phyloP scores from a whole-genome alignment of 2,113 vertebrate species.

The Catagonus wagneri region DNA sequence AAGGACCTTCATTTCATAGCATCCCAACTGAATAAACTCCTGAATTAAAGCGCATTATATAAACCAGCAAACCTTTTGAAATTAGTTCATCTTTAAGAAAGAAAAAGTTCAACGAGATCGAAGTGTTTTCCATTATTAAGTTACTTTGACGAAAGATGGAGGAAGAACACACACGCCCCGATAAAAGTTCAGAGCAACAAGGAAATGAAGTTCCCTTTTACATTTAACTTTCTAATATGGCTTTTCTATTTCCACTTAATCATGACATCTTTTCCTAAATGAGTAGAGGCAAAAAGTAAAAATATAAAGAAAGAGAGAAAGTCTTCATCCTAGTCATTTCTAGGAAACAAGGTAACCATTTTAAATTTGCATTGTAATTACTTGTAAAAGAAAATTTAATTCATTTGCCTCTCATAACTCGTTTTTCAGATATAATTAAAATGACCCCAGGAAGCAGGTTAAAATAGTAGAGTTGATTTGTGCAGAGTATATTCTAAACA shows the following conservation, averaged over 20 bases:
- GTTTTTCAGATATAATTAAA: constrained; percentile 88
- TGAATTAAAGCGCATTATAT: background rate
- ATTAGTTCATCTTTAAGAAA: constrained; percentile 59
- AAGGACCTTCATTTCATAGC: background rate
- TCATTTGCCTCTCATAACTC: constrained; percentile 81
- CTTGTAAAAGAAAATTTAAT: constrained; percentile 81
- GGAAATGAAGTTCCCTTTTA: constrained; percentile 73
- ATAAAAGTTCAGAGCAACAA: constrained; percentile 46
- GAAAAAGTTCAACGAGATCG: constrained; percentile 36
- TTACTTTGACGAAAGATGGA: constrained; percentile 48
- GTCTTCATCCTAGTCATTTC: constrained; percentile 74
- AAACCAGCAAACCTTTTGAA: constrained; percentile 1
- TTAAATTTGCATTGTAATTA: constrained; percentile 86
- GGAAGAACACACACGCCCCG: constrained; percentile 32
- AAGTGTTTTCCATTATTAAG: constrained; percentile 52
- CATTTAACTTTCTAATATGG: constrained; percentile 72
- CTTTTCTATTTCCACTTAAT: constrained; percentile 78
- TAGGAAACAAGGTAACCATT: constrained; percentile 75
- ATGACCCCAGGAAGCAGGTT: constrained; percentile 83
- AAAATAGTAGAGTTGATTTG: constrained; percentile 79
- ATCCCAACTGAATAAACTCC: background rate
- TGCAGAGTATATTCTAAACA: constrained; percentile 70
- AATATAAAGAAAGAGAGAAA: constrained; percentile 48
- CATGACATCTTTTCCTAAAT: constrained; percentile 75
- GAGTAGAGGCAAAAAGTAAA: constrained; percentile 53